Evolutionary conservation across 1,140 invertebrate species (phyloP).

Genomic region (Colletes gigas): DNA sequence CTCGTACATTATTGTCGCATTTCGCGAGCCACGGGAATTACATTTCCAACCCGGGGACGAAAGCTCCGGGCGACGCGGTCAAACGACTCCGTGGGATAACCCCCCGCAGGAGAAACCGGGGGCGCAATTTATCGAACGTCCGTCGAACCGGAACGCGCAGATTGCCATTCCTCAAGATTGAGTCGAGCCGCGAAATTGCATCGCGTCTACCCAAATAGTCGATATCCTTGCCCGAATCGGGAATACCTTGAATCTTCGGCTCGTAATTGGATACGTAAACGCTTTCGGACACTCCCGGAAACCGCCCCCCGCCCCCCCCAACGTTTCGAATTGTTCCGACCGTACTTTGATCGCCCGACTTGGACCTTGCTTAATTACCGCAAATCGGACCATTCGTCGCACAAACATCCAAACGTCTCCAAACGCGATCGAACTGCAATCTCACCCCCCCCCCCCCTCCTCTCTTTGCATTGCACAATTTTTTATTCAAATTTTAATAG

Average conservation of each 20-base stretch:
- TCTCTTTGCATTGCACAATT: too few relatives aligned
- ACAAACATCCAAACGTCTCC: too few relatives aligned
- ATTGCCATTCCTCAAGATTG: conserved; percentile 57
- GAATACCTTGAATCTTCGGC: conserved; percentile 53
- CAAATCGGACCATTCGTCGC: too few relatives aligned
- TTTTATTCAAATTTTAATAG: too few relatives aligned
- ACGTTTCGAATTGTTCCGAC: too few relatives aligned
- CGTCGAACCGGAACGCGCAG: conserved; percentile 30
- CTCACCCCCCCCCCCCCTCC: too few relatives aligned
- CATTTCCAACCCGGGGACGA: neutral
- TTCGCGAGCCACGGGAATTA: conserved; percentile 8
- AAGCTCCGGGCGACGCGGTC: neutral
- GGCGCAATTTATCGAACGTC: conserved; percentile 43
- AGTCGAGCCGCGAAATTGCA: conserved; percentile 54
- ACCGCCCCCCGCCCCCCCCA: too few relatives aligned
- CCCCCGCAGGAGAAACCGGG: neutral
- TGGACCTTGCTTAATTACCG: too few relatives aligned
- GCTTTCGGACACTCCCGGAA: neutral
- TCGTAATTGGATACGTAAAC: conserved; percentile 53
- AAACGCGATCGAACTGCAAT: too few relatives aligned
- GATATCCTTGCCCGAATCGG: conserved; percentile 29
- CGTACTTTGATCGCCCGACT: neutral
- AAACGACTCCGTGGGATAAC: conserved; percentile 14
- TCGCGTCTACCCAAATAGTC: conserved; percentile 42
- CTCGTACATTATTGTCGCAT: conserved; percentile 1